These are phyloP conservation scores for Ciconia stormi DNA, from an alignment of 2,113 vertebrate genomes.

Conservation along the genomic window DNA sequence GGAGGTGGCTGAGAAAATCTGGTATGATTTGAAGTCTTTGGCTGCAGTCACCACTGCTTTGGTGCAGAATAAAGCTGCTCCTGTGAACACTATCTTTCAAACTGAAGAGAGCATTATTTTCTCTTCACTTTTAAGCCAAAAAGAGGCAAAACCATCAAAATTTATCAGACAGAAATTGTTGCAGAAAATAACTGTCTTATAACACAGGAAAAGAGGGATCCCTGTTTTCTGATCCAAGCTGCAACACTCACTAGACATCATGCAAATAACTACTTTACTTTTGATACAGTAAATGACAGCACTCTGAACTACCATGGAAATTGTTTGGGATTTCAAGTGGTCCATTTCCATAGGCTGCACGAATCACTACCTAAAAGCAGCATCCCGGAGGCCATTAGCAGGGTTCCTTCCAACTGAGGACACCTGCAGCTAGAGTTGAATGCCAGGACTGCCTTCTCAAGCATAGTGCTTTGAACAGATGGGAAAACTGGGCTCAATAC, in stretches of 20 bases:
- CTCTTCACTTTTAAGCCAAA: not conserved
- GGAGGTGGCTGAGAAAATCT: not conserved
- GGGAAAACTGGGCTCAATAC: not conserved
- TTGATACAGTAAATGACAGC: not conserved
- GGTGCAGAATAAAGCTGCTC: not conserved
- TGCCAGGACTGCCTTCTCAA: not conserved
- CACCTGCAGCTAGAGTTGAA: not conserved
- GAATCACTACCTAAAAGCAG: not conserved
- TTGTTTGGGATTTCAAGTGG: not conserved
- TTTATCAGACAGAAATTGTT: not conserved
- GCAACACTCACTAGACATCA: not conserved
- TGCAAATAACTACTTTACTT: not conserved
- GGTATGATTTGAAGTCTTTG: not conserved
- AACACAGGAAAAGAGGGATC: not conserved
- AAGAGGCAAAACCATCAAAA: not conserved
- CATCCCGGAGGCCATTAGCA: not conserved
- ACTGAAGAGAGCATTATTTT: not conserved
- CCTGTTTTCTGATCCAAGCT: not conserved
- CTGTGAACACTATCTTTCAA: not conserved
- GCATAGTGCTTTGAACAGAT: not conserved
- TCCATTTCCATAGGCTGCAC: not conserved
- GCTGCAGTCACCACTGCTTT: not conserved
- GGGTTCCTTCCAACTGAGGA: not conserved
- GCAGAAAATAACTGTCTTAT: not conserved
- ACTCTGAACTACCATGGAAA: not conserved